phyloP scores from a whole-genome alignment of 1,140 invertebrate species.

The Drosophila kepulauana region DNA sequence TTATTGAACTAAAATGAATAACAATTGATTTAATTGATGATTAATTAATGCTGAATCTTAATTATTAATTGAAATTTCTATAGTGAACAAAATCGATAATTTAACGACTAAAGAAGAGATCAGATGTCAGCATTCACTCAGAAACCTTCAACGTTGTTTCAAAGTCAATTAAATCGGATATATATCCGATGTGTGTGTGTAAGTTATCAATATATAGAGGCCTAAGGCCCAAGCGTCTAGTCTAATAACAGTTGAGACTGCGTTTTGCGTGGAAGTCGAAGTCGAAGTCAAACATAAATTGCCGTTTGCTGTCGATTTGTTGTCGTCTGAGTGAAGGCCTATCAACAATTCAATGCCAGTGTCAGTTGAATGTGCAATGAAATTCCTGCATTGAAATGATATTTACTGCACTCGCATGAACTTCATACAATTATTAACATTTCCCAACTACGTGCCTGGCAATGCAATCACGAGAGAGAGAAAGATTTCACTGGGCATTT shows the following conservation, averaged over 20 bases:
- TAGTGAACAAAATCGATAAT: no score
- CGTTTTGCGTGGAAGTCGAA: background rate
- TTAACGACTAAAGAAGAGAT: no score
- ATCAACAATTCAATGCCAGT: conserved; percentile 58
- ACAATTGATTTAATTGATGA: no score
- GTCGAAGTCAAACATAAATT: conserved; percentile 7
- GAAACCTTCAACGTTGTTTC: no score
- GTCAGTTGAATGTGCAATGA: conserved; percentile 27
- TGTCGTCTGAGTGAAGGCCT: conserved; percentile 3
- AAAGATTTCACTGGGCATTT: conserved; percentile 53
- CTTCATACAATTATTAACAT: conserved; percentile 67
- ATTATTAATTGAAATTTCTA: no score
- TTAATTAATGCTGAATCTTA: no score
- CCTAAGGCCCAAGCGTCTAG: no score
- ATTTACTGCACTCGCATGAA: conserved; percentile 59
- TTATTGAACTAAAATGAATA: no score
- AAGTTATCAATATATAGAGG: no score
- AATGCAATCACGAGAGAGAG: conserved; percentile 29
- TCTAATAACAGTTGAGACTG: background rate
- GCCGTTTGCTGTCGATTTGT: conserved; percentile 26
- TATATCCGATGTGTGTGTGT: no score
- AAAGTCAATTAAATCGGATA: no score
- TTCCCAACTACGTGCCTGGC: conserved; percentile 63
- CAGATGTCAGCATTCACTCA: no score
- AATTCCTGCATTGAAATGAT: conserved; percentile 49